Evolutionary conservation across 2,113 vertebrate species (phyloP).

Genomic region (Athene noctua): DNA sequence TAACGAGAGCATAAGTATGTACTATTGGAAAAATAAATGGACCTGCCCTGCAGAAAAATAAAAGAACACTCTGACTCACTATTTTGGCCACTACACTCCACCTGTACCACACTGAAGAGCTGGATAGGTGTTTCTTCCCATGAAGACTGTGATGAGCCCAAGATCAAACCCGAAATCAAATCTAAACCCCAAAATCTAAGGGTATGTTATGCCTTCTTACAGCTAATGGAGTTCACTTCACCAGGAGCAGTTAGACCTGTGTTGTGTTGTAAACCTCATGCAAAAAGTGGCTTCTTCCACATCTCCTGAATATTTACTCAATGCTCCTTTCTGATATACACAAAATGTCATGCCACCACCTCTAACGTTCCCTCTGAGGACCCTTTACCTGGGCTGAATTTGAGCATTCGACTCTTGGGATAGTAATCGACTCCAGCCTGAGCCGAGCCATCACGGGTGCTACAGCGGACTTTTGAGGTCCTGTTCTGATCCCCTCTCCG

Average conservation of each 20-base stretch:
- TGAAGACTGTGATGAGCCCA: neutral
- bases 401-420: slow-evolving; percentile 92
- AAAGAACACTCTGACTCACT: no score
- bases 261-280: neutral
- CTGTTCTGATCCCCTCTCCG: slow-evolving; percentile 91
- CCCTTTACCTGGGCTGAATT: slow-evolving; percentile 88
- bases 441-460: slow-evolving; percentile 94
- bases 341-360: accelerated
- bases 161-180: neutral
- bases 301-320: neutral
- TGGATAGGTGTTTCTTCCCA: neutral
- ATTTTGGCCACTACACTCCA: no score
- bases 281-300: neutral
- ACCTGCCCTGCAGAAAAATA: no score
- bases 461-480: slow-evolving; percentile 94
- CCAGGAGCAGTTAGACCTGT: neutral
- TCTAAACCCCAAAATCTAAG: neutral
- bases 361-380: neutral
- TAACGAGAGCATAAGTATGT: no score
- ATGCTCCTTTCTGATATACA: neutral
- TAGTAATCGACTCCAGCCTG: slow-evolving; percentile 97
- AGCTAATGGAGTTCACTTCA: neutral
- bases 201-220: neutral
- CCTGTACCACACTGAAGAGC: neutral
- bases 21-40: no score